phyloP scores from a whole-genome alignment of 2,113 vertebrate genomes.

The Pseudolaguvia tuberculata region DNA sequence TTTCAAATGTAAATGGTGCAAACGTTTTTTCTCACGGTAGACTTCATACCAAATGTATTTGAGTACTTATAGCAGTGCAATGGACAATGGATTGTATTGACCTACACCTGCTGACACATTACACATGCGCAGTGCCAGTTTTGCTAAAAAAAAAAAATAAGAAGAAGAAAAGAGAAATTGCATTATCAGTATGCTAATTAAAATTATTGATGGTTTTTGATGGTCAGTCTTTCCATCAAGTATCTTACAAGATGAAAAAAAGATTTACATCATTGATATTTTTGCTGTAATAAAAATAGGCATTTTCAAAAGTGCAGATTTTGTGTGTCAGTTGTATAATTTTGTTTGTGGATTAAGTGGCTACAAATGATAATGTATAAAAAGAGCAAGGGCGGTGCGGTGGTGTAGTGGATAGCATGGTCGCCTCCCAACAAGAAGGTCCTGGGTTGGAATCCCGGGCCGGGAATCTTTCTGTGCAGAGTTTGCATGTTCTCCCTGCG shows the following conservation, averaged over 20 bases:
- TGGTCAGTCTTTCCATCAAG: conserved; percentile 40
- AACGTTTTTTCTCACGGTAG: conserved; percentile 41
- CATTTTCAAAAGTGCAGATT: conserved; percentile 25
- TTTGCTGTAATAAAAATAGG: conserved; percentile 51
- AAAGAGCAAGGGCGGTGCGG: too few species aligned
- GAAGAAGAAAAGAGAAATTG: conserved; percentile 5
- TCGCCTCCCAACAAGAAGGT: too few species aligned
- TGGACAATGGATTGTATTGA: conserved; percentile 41
- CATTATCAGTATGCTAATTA: conserved; percentile 37
- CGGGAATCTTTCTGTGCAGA: too few species aligned
- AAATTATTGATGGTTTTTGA: conserved; percentile 22
- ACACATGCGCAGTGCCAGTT: conserved; percentile 49
- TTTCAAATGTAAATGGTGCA: conserved; percentile 45
- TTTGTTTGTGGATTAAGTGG: not conserved
- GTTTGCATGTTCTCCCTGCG: too few species aligned
- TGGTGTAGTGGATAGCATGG: too few species aligned
- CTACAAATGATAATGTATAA: too few species aligned
- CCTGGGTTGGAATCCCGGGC: too few species aligned
- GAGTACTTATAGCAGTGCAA: conserved; percentile 47
- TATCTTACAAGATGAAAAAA: conserved; percentile 18
- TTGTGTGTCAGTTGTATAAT: not conserved
- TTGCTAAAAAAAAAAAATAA: conserved; percentile 34
- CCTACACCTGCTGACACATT: conserved; percentile 41
- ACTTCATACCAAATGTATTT: conserved; percentile 52
- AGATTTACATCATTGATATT: conserved; percentile 42